Conservation (phyloP, 2,113 vertebrate genomes). For the Rissa tridactyla region DNA sequence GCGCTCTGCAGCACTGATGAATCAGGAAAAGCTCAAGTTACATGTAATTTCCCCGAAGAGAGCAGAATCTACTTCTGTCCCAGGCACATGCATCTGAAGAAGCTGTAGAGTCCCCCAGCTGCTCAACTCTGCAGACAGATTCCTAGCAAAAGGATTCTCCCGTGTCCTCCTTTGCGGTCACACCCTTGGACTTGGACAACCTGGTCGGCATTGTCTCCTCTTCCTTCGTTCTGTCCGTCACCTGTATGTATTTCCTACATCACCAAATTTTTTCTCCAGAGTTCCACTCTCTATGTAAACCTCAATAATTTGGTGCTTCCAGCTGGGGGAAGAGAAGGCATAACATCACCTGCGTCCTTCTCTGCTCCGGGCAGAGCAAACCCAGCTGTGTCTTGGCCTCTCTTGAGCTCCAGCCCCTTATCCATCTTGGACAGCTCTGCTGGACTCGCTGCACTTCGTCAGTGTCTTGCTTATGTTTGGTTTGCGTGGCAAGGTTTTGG, state of each 20-base stretch:
- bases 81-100: neutral
- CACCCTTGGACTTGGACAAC: neutral
- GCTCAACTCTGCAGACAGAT: neutral
- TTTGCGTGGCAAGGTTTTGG: neutral
- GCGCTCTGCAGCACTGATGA: neutral
- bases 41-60: neutral
- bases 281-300: neutral
- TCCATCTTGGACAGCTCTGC: neutral
- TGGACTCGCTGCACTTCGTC: fast-evolving
- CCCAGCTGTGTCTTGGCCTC: neutral
- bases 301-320: neutral
- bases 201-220: neutral
- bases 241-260: neutral
- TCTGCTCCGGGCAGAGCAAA: neutral
- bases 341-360: neutral
- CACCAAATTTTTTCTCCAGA: neutral
- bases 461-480: no score
- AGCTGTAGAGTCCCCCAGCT: neutral
- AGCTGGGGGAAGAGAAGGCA: neutral
- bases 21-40: neutral
- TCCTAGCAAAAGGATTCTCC: neutral
- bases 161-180: neutral
- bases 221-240: neutral
- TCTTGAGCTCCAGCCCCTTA: neutral
- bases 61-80: neutral